Conservation (phyloP, 2,888 invertebrate species). For the Bhutanitis thaidina region DNA sequence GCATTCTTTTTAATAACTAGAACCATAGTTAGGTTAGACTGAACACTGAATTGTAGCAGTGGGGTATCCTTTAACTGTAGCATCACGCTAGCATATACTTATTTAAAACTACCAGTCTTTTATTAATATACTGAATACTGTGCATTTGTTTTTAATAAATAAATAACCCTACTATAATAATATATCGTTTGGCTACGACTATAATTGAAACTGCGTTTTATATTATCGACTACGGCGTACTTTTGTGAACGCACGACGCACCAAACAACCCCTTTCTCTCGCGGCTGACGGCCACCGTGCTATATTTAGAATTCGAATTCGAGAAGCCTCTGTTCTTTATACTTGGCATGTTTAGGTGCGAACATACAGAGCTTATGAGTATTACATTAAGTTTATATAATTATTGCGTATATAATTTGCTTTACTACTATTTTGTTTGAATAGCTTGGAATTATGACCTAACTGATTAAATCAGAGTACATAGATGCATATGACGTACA, state of each 20-base stretch:
- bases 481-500: not conserved
- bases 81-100: too few relatives aligned
- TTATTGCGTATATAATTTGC: not conserved
- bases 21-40: too few relatives aligned
- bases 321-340: not conserved
- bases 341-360: not conserved
- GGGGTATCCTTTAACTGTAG: too few relatives aligned
- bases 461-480: constrained; percentile 2
- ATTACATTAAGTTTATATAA: not conserved
- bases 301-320: constrained; percentile 12
- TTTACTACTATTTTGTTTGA: too few relatives aligned
- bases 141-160: too few relatives aligned
- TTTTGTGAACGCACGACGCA: not conserved
- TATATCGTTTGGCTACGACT: not conserved
- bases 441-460: constrained; percentile 2
- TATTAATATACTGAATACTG: too few relatives aligned
- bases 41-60: too few relatives aligned
- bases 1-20: too few relatives aligned
- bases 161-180: too few relatives aligned
- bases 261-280: constrained; percentile 1
- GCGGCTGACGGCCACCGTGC: not conserved
- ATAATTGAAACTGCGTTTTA: not conserved
- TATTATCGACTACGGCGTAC: not conserved
- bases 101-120: too few relatives aligned
- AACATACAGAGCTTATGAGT: too few relatives aligned